phyloP scores from a whole-genome alignment of 1,140 invertebrate species.

The Zaprionus ghesquierei region DNA sequence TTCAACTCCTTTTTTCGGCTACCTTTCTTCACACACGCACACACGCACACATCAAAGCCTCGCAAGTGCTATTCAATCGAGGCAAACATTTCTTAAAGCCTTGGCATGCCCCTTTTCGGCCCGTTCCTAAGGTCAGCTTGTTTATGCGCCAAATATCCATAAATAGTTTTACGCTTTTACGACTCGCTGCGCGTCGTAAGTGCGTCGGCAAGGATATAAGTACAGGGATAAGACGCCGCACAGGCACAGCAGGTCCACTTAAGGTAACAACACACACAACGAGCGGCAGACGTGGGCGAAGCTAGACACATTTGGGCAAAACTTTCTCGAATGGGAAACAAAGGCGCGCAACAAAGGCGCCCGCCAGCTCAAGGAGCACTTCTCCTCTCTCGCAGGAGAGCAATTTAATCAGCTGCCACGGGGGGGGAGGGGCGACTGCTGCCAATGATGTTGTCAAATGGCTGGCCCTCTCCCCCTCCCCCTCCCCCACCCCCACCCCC shows the following conservation, averaged over 20 bases:
- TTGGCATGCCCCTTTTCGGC: neutral
- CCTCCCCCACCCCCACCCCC: neutral
- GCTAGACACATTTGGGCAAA: slow-evolving; percentile 73
- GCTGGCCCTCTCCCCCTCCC: slow-evolving; percentile 27
- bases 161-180: slow-evolving; percentile 75
- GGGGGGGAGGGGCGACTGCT: slow-evolving; percentile 21
- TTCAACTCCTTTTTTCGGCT: neutral
- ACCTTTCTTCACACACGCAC: neutral
- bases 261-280: slow-evolving; percentile 58
- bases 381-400: slow-evolving; percentile 33
- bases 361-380: slow-evolving; percentile 23
- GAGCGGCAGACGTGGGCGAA: slow-evolving; percentile 30
- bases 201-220: slow-evolving; percentile 26
- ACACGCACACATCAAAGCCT: slow-evolving; percentile 25
- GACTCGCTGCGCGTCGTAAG: slow-evolving; percentile 19
- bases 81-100: slow-evolving; percentile 59
- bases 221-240: neutral
- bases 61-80: slow-evolving; percentile 38
- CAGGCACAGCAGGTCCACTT: slow-evolving; percentile 45
- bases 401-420: slow-evolving; percentile 70
- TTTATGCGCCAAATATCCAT: slow-evolving; percentile 78
- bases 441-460: slow-evolving; percentile 76
- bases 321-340: slow-evolving; percentile 44
- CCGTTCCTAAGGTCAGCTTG: slow-evolving; percentile 61
- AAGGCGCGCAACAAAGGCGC: slow-evolving; percentile 57